phyloP scores from a whole-genome alignment of 2,797 vertebrate genomes.

The Euphonia xanthogaster region DNA sequence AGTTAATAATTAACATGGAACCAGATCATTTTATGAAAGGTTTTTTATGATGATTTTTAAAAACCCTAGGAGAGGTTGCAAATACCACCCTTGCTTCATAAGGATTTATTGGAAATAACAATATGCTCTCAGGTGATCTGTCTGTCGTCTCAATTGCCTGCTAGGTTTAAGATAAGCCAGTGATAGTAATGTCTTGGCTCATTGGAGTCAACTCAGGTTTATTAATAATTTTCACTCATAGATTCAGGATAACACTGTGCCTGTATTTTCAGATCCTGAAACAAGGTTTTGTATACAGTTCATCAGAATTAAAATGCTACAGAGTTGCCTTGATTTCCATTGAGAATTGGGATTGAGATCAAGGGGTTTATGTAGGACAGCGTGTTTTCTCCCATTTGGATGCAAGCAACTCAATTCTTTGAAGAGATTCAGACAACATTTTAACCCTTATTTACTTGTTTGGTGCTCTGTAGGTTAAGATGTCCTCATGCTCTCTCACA shows the following conservation, averaged over 20 bases:
- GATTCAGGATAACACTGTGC: neutral
- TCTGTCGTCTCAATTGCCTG: constrained; percentile 38
- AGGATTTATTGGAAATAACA: constrained; percentile 53
- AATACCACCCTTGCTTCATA: constrained; percentile 22
- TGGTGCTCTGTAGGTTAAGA: neutral
- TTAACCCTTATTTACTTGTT: constrained; percentile 8
- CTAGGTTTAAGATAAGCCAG: constrained; percentile 45
- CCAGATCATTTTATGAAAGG: constrained; percentile 20
- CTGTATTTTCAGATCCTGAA: constrained; percentile 15
- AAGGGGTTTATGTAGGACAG: constrained; percentile 52
- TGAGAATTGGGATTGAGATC: constrained; percentile 24
- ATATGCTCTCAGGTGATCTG: constrained; percentile 15
- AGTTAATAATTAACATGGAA: constrained; percentile 55
- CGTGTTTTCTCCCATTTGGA: neutral
- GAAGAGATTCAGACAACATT: neutral
- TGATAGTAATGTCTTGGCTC: constrained; percentile 23
- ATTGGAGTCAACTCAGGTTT: constrained; percentile 24
- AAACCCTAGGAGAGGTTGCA: neutral
- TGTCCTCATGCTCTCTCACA: neutral
- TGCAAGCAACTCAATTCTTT: neutral
- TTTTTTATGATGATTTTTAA: constrained; percentile 10
- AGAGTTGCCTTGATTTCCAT: constrained; percentile 21
- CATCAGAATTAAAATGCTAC: constrained; percentile 22
- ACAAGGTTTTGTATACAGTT: constrained; percentile 21
- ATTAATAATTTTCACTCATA: constrained; percentile 34